Conservation (phyloP, 2,888 invertebrate genomes). For the Gerris lacustris region DNA sequence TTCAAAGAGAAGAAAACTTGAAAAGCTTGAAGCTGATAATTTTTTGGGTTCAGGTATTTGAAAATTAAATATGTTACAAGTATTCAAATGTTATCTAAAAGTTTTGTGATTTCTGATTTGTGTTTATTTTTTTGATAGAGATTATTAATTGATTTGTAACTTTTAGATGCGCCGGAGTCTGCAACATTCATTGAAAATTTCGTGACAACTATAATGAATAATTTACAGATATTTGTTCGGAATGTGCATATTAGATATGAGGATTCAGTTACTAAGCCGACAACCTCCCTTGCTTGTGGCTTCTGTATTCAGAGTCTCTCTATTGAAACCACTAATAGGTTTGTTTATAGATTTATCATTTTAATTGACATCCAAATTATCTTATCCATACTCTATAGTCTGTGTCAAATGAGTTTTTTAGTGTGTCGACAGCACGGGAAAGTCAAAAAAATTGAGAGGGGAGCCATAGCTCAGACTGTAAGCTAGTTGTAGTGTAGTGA, state of each 20-base stretch:
- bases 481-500: no score
- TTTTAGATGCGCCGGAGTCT: conserved; percentile 43
- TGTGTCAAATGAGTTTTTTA: no score
- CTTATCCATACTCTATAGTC: no score
- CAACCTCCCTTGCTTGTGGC: conserved; percentile 58
- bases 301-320: conserved; percentile 63
- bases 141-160: background rate
- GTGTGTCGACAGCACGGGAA: no score
- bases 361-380: no score
- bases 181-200: conserved; percentile 51
- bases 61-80: conserved; percentile 11
- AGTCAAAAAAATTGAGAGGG: no score
- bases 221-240: conserved; percentile 62
- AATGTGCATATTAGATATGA: conserved; percentile 73
- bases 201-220: conserved; percentile 62
- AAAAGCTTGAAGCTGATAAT: conserved; percentile 49
- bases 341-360: conserved; percentile 24
- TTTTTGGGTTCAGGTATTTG: conserved; percentile 39
- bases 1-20: conserved; percentile 56
- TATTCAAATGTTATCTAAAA: background rate
- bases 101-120: no score
- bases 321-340: conserved; percentile 70
- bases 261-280: conserved; percentile 54
- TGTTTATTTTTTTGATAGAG: no score
- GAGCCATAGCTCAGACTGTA: no score